Evolutionary conservation across 2,888 invertebrate genomes (phyloP), one percentile per base, ranked within the genome.

Genomic region (Plagodis pulveraria): DNA sequence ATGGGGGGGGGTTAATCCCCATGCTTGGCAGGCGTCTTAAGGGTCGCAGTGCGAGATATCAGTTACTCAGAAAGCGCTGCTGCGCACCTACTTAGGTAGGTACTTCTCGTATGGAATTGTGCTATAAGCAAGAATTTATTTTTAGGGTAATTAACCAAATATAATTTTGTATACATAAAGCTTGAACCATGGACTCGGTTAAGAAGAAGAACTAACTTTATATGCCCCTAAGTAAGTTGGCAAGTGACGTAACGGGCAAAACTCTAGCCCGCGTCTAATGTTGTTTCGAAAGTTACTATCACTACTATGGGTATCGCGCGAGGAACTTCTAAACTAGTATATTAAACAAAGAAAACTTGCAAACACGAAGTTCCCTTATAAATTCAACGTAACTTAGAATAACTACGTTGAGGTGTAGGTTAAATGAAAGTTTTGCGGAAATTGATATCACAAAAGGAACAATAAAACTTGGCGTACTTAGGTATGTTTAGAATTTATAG

Each of bases 291-390:
- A 58, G 53, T 56, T 61, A 56, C 33, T 50, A 61, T 56, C 50
- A 52, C 7, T 36, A 40, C 45, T 50, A 51, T 43, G 40, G 51
- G 51, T 49, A 56, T 50, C 59, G 56, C 51, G 56, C 50, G 48
- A 61, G 49, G 34, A 69, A 69, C 61, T 67, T 65, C 57, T 50
- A 52, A 65, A 62, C 63, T 53, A 56, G 55, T 64, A 53, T 61
- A 59, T 63, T 64, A 69, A 61, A 67, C 64, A 64, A 66, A 67
- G 66, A 69, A 70, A 72, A 69, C 66, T 65, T 60, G 52, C 64
- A 56, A 65, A 58, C 49, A 57, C 56, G 46, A 69, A 69, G 60
- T 69, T 70, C 52, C 58, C 60, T 61, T 63, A 65, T 66, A 66
- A 65, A 63, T 67, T 62, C 57, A 58, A 51, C 62, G 62, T 63